phyloP scores from a whole-genome alignment of 2,797 vertebrate genomes.

The Sylvia borin region DNA sequence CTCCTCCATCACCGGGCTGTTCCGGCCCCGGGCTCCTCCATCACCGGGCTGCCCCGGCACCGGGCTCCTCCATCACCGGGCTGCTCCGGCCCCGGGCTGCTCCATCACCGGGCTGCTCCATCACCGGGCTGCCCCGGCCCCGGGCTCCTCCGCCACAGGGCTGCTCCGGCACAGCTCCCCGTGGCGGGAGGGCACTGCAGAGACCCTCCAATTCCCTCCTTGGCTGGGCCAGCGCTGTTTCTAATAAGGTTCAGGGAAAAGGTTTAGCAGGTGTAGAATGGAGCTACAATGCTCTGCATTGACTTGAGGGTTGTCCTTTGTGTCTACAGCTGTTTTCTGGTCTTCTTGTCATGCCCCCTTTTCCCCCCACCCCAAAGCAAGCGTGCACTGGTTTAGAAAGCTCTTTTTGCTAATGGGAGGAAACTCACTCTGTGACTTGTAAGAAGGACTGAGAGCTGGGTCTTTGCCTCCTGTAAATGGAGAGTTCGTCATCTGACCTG shows the following conservation, averaged over 20 bases:
- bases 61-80: too few relatives aligned
- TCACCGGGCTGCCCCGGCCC: too few relatives aligned
- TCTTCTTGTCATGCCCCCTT: background rate
- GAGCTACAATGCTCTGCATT: background rate
- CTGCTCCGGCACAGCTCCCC: background rate
- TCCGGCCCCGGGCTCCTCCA: too few relatives aligned
- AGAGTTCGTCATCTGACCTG: fast-evolving
- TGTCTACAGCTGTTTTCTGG: background rate
- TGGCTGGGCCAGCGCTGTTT: background rate
- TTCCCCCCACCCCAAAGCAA: background rate
- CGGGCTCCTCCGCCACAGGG: background rate
- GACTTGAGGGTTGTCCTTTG: background rate
- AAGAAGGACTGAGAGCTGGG: background rate
- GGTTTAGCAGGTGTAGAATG: slow-evolving; percentile 24
- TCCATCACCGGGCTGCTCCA: too few relatives aligned
- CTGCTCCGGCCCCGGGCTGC: too few relatives aligned
- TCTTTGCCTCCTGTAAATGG: background rate
- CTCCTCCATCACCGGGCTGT: too few relatives aligned
- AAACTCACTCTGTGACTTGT: background rate
- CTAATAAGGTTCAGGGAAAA: background rate
- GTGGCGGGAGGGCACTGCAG: background rate
- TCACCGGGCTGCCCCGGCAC: too few relatives aligned
- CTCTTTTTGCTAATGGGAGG: background rate
- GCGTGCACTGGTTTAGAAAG: background rate
- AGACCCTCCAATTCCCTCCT: background rate